Base-by-base conservation (phyloP, 2,888 invertebrate species). In the Tetragonula carbonaria region DNA sequence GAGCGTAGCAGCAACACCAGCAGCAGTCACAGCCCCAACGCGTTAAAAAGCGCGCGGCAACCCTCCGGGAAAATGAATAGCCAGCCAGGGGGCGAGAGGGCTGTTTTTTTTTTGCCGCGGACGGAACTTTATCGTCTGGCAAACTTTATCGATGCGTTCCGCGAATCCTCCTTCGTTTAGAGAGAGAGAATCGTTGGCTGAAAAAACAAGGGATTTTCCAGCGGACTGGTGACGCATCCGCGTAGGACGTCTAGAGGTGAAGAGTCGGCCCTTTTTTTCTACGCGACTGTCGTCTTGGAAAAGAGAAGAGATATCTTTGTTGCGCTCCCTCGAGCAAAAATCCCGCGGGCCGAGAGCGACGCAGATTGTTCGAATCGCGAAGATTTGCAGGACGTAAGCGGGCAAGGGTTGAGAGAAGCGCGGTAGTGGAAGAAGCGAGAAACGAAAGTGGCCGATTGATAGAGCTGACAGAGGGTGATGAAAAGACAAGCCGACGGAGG, bases 1-100 rank as follows among this genome's bases (percentile, higher is more conserved):
- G 21, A 23, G 53, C 16, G 53, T 28, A 63, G 66, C 50, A 28
- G 57, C 53, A 45, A 45, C 38, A 45, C 8, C 45, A 45, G 62
- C n/a, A 16, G 45, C 59, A 13, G 65, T 62, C 76, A 45, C 66
- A 21, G 62, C 72, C 76, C 76, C 57, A 76, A 67, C 67, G 84
- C 73, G 57, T 83, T 82, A 83, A 83, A 83, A 77, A 68, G 57
- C 82, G 66, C 76, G 72, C 38, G 68, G 66, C 71, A 73, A 68
- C 83, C 84, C 83, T 75, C 81, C n/a, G 50, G 65, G 82, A 80
- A 87, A 87, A 85, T 85, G 87, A 87, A 82, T 87, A 85, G 85
- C 80, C 81, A 38, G 67, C 18, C 21, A 38, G 50, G 38, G 71
- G 73, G 28, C 0, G 62, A 28, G 50, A 11, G 74, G 65, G 23